A percentile compares a stretch with the other conserved stretches of the same genome.
Evolutionary conservation across 2,113 vertebrate genomes (phyloP).

Genomic region (Aldabrachelys gigantea): DNA sequence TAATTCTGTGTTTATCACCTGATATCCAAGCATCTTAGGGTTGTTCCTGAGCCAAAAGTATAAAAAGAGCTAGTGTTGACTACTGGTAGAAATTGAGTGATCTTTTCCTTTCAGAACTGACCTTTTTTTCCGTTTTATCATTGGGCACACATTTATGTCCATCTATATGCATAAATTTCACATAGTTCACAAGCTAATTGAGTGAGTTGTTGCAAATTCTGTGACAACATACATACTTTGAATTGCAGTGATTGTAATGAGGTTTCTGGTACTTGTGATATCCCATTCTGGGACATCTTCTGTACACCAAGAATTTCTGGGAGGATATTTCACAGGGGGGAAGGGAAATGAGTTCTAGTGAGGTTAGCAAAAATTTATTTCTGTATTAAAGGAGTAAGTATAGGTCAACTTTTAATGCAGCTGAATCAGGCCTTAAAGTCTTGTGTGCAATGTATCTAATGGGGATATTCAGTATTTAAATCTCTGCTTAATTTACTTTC

Average conservation of each 20-base stretch:
- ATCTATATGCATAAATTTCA: background rate
- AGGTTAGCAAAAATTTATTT: background rate
- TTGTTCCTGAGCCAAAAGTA: background rate
- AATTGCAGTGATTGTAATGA: background rate
- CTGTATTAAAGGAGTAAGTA: background rate
- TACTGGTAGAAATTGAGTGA: background rate
- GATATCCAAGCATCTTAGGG: background rate
- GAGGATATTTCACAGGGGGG: background rate
- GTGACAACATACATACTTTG: background rate
- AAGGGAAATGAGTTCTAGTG: background rate
- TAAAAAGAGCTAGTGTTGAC: background rate
- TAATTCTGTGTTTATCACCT: background rate
- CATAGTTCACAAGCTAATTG: background rate
- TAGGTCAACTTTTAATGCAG: background rate
- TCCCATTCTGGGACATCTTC: background rate
- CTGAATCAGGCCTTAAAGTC: background rate
- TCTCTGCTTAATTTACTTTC: too few species aligned
- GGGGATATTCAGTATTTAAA: background rate
- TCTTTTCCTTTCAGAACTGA: background rate
- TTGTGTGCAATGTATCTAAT: background rate
- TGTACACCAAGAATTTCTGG: background rate
- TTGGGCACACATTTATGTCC: background rate
- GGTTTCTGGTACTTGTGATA: background rate
- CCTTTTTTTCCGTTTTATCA: background rate
- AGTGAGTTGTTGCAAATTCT: background rate